phyloP scores from a whole-genome alignment of 1,140 invertebrate species.

The Charaxes varanes region DNA sequence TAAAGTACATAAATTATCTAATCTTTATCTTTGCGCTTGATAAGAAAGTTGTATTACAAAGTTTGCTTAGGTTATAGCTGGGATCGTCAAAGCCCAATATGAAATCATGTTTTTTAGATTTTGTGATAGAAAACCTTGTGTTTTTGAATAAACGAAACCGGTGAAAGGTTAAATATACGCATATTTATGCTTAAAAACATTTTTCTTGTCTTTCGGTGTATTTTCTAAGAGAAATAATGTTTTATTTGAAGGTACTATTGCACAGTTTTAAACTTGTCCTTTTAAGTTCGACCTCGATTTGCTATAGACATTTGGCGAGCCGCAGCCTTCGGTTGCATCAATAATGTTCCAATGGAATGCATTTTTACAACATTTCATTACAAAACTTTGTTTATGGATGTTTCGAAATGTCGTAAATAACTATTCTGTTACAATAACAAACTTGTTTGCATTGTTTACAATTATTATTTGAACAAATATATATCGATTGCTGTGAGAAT shows the following conservation, averaged over 20 bases:
- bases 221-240: not conserved
- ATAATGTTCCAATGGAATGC: conserved; percentile 6
- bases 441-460: too few species aligned
- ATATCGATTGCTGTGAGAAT: too few species aligned
- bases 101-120: conserved; percentile 58
- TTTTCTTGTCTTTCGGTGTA: conserved; percentile 8
- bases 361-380: conserved; percentile 6
- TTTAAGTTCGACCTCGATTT: conserved; percentile 30
- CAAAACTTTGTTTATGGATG: conserved; percentile 14
- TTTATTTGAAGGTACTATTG: conserved; percentile 1
- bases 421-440: too few species aligned
- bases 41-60: conserved; percentile 29
- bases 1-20: conserved; percentile 57
- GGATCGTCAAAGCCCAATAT: conserved; percentile 25
- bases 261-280: conserved; percentile 7
- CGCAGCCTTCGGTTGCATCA: conserved; percentile 23
- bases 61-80: conserved; percentile 51
- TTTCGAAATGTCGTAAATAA: conserved; percentile 15
- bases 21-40: conserved; percentile 38
- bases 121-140: conserved; percentile 42
- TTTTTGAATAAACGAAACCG: conserved; percentile 8
- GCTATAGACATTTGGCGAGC: conserved; percentile 28
- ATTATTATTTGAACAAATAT: too few species aligned
- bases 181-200: conserved; percentile 3
- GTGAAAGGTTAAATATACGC: conserved; percentile 19